Base-by-base conservation (phyloP, 2,888 invertebrate species). In the Lasioglossum lativentre region DNA sequence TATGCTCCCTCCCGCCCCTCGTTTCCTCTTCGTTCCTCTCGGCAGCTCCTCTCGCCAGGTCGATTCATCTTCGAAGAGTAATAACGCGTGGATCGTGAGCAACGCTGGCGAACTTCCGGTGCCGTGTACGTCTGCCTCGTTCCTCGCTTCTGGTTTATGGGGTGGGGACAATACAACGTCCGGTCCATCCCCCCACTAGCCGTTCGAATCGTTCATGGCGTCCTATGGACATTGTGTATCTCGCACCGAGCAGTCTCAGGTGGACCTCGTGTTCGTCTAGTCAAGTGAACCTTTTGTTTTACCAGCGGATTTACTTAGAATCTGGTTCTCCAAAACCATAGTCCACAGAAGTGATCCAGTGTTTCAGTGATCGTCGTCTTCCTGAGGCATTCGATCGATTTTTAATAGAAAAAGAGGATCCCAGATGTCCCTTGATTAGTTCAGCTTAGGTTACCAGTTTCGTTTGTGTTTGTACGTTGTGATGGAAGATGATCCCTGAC, bases 101-200 rank as follows among this genome's bases (percentile, higher is more conserved):
- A 56, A 77, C 80, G 84, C 82, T 85, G 88, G 88, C 86, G 88
- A 85, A 91, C 91, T 93, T 93, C 93, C 93, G 93, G 91, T 91
- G 88, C 82, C 88, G 85, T 70, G 83, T 88, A 86, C 80, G 86
- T 73, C 88, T 89, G 86, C 81, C 76, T 75, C 81, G 80, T 83
- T 72, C 79, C 66, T 79, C 77, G 85, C 86, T 82, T 86, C 87
- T 85, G 83, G 82, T 83, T 88, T 86, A 85, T 74, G 78, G 88
- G 87, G 92, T 88, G 91, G 92, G 92, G 92, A 92, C 93, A 94
- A 93, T 93, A 91, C 92, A 92, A 93, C 93, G 93, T 95, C 95
- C 95, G 94, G 94, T 94, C 87, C 92, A 93, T 91, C 93, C 93
- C 91, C 91, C 93, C 90, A 89, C 89, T 73, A 80, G 80, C 83